A percentile compares a stretch with the other conserved stretches of the same genome.
Conservation (phyloP, 2,113 vertebrate species). For the Ascaphus truei region DNA sequence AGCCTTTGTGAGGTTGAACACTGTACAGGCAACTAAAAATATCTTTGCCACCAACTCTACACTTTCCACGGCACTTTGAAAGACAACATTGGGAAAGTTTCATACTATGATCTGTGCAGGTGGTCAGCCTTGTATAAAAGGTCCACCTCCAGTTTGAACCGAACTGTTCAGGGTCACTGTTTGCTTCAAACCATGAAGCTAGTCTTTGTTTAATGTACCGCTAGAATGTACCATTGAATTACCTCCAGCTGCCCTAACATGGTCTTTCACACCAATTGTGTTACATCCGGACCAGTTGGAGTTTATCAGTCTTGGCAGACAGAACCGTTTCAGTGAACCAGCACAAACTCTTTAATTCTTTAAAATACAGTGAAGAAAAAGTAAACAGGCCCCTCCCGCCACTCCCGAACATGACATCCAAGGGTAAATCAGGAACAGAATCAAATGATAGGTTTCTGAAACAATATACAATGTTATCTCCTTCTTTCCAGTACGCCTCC, state of each 20-base stretch:
- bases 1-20: no score
- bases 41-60: no score
- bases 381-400: background rate
- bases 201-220: constrained; percentile 13
- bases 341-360: constrained; percentile 32
- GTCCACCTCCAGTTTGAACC: background rate
- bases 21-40: no score
- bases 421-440: background rate
- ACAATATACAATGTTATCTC: background rate
- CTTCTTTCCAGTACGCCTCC: constrained; percentile 28
- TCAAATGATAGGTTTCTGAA: background rate
- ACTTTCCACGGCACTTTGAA: no score
- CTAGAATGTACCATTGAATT: constrained; percentile 47
- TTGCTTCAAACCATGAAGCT: background rate
- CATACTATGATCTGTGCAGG: constrained; percentile 25
- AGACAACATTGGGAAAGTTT: no score
- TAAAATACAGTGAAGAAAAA: background rate
- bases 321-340: constrained; percentile 49
- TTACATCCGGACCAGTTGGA: constrained; percentile 35
- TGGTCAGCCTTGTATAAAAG: background rate
- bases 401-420: background rate
- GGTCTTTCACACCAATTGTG: constrained; percentile 54
- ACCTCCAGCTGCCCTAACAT: constrained; percentile 47
- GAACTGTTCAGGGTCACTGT: constrained; percentile 29
- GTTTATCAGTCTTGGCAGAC: constrained; percentile 54